These are phyloP conservation scores for Sebastes trivittatus DNA, from an alignment of 2,797 vertebrate genomes.

Conservation along the genomic window DNA sequence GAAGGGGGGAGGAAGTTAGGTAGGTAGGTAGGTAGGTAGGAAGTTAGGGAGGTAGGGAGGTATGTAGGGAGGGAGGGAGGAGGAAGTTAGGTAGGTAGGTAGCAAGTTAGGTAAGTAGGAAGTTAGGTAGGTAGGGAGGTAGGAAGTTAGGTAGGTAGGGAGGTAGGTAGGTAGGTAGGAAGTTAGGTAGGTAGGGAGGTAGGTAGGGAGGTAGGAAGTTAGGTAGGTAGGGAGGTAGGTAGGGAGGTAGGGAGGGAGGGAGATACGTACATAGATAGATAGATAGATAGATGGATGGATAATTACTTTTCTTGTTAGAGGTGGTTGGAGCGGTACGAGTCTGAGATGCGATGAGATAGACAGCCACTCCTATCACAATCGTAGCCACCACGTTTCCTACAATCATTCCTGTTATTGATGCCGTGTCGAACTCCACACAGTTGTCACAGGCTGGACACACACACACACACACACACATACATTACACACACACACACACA, in stretches of 20 bases:
- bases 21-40: not conserved
- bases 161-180: too few relatives aligned
- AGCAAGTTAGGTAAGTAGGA: not conserved
- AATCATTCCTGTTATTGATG: not conserved
- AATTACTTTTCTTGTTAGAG: constrained; percentile 67
- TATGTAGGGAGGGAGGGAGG: not conserved
- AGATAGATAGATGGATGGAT: not conserved
- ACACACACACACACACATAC: constrained; percentile 2
- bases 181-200: too few relatives aligned
- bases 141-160: too few relatives aligned
- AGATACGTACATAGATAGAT: not conserved
- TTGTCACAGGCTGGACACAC: constrained; percentile 74
- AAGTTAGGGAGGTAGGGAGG: not conserved
- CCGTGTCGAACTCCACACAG: constrained; percentile 50
- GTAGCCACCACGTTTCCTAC: constrained; percentile 68
- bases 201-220: not conserved
- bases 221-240: too few relatives aligned
- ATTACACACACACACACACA: too few relatives aligned
- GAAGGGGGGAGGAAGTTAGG: too few relatives aligned
- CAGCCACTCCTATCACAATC: constrained; percentile 50
- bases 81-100: too few relatives aligned
- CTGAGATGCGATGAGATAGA: constrained; percentile 68
- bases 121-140: too few relatives aligned
- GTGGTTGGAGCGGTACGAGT: not conserved
- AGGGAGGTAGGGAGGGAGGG: not conserved